phyloP scores from a whole-genome alignment of 2,888 invertebrate species.

The Hipparchia semele region DNA sequence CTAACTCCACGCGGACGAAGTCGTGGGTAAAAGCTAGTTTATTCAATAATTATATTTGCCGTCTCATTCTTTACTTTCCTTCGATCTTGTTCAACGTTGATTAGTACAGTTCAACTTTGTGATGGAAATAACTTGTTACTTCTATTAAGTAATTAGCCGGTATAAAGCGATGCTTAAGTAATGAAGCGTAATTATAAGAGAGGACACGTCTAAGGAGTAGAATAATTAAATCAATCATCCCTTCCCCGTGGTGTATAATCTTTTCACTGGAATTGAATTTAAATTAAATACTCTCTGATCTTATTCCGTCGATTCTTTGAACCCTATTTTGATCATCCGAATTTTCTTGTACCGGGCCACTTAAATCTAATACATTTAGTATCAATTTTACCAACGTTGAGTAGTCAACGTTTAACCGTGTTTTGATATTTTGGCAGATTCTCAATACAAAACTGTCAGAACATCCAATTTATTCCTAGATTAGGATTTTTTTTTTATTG shows the following conservation, averaged over 20 bases:
- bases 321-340: constrained; percentile 42
- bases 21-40: constrained; percentile 32
- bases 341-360: not conserved
- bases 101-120: constrained; percentile 67
- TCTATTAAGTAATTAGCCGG: constrained; percentile 82
- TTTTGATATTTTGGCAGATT: too few relatives aligned
- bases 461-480: too few relatives aligned
- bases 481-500: too few relatives aligned
- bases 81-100: constrained; percentile 70
- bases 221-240: constrained; percentile 82
- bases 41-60: constrained; percentile 64
- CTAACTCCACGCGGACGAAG: too few relatives aligned
- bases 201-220: constrained; percentile 78
- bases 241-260: constrained; percentile 76
- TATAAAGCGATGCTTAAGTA: constrained; percentile 82
- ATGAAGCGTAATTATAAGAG: constrained; percentile 81
- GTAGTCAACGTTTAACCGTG: too few relatives aligned
- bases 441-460: too few relatives aligned
- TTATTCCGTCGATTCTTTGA: constrained; percentile 65
- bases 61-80: constrained; percentile 62
- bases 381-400: too few relatives aligned
- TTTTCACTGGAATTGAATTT: constrained; percentile 75
- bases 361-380: not conserved
- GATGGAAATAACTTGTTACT: constrained; percentile 81
- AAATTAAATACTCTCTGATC: constrained; percentile 68